Evolutionary conservation across 2,888 invertebrate species (phyloP).

Genomic region (Ecdyonurus torrentis): DNA sequence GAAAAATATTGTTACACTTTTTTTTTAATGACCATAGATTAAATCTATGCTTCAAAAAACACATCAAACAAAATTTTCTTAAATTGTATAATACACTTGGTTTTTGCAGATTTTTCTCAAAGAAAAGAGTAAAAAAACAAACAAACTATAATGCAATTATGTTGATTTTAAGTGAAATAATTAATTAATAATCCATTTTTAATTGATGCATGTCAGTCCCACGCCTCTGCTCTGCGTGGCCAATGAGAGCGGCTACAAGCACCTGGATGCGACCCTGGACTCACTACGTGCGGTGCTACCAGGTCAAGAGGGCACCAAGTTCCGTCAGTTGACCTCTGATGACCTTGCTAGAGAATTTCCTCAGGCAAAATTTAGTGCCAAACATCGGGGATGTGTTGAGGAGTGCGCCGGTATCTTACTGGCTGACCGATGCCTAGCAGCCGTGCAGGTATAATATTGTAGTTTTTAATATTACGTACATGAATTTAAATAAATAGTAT

Average conservation of each 20-base stretch:
- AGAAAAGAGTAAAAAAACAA: too few relatives aligned
- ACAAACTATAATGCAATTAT: too few relatives aligned
- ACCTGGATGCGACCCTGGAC: neutral
- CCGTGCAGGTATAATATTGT: slow-evolving; percentile 8
- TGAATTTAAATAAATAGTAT: too few relatives aligned
- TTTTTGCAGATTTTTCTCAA: too few relatives aligned
- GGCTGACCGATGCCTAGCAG: slow-evolving; percentile 6
- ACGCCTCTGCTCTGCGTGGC: slow-evolving; percentile 7
- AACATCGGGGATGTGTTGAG: slow-evolving; percentile 6
- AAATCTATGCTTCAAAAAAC: too few relatives aligned
- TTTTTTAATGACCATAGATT: too few relatives aligned
- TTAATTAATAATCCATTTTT: neutral
- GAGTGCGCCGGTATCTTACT: slow-evolving; percentile 6
- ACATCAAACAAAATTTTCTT: too few relatives aligned
- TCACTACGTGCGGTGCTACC: neutral
- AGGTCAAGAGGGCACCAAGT: neutral
- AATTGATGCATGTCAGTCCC: neutral
- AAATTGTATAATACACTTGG: too few relatives aligned
- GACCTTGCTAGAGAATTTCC: slow-evolving; percentile 6
- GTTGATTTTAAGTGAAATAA: too few relatives aligned
- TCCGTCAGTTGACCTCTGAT: neutral
- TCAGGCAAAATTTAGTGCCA: neutral
- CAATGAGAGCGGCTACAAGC: neutral
- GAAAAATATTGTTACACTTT: too few relatives aligned
- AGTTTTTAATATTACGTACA: too few relatives aligned